Percentiles rank a stretch among this genome's conserved stretches.
Conservation (phyloP, 2,113 vertebrate species). For the Corvus moneduloides region DNA sequence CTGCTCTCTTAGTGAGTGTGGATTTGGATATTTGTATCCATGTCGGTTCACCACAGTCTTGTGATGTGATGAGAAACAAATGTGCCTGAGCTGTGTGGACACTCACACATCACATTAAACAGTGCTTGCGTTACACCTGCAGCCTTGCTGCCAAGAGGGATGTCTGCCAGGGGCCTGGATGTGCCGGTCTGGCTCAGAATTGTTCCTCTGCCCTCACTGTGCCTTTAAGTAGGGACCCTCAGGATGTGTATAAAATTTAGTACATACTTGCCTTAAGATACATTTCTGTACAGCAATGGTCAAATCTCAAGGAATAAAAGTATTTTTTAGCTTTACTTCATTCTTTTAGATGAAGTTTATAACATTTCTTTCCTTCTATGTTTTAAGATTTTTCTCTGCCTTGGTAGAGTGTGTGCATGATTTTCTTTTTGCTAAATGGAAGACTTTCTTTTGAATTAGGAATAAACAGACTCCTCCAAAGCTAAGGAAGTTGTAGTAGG, state of each 20-base stretch:
- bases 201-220: not conserved
- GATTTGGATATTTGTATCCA: not conserved
- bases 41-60: accelerated
- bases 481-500: not conserved
- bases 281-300: not conserved
- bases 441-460: not conserved
- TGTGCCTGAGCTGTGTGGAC: not conserved
- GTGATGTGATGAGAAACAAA: not conserved
- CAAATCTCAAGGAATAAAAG: not conserved
- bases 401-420: not conserved
- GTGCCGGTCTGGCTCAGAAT: not conserved
- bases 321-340: not conserved
- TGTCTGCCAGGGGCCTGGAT: not conserved
- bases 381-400: not conserved
- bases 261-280: not conserved
- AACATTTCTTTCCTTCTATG: not conserved
- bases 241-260: not conserved
- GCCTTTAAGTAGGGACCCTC: not conserved
- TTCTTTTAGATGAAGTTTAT: not conserved
- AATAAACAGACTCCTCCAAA: not conserved
- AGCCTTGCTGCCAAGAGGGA: not conserved
- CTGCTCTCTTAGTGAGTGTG: not conserved
- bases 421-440: not conserved
- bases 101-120: not conserved
- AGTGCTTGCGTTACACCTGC: not conserved